phyloP scores from a whole-genome alignment of 2,113 vertebrate species.

The Indri indri region DNA sequence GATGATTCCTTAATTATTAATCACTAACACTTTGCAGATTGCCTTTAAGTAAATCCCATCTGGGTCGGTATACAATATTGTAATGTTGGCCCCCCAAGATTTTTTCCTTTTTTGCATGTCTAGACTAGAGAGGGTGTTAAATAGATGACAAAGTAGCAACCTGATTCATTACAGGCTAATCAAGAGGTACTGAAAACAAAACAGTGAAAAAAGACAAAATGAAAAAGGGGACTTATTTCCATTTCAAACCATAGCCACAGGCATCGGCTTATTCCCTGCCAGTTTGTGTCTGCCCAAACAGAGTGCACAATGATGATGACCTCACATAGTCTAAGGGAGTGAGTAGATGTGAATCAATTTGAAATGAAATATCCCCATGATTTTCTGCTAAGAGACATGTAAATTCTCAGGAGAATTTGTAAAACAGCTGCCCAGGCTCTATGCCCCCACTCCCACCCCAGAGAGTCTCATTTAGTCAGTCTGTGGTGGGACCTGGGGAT shows the following conservation, averaged over 20 bases:
- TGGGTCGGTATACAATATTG: slow-evolving; percentile 35
- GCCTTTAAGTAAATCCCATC: slow-evolving; percentile 62
- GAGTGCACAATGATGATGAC: background rate
- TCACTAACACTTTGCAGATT: slow-evolving; percentile 59
- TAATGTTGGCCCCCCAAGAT: slow-evolving; percentile 35
- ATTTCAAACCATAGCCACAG: slow-evolving; percentile 42
- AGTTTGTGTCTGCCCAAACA: slow-evolving; percentile 41
- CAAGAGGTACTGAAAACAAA: slow-evolving; percentile 37
- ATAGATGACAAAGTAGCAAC: slow-evolving; percentile 50
- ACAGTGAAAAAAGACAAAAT: background rate
- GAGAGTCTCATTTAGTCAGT: background rate
- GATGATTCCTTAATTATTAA: slow-evolving; percentile 71
- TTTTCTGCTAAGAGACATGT: background rate
- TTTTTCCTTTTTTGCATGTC: slow-evolving; percentile 48
- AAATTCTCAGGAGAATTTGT: background rate
- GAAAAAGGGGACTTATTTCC: slow-evolving; percentile 34
- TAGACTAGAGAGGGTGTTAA: slow-evolving; percentile 45
- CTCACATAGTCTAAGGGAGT: background rate
- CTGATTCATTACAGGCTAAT: slow-evolving; percentile 26
- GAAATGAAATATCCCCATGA: slow-evolving; percentile 4
- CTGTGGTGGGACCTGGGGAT: background rate
- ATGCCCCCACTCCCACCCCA: background rate
- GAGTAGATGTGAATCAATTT: background rate
- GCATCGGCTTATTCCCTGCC: background rate
- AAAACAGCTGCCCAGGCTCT: background rate